Conservation (phyloP, 2,888 invertebrate species). For the Melolontha melolontha region DNA sequence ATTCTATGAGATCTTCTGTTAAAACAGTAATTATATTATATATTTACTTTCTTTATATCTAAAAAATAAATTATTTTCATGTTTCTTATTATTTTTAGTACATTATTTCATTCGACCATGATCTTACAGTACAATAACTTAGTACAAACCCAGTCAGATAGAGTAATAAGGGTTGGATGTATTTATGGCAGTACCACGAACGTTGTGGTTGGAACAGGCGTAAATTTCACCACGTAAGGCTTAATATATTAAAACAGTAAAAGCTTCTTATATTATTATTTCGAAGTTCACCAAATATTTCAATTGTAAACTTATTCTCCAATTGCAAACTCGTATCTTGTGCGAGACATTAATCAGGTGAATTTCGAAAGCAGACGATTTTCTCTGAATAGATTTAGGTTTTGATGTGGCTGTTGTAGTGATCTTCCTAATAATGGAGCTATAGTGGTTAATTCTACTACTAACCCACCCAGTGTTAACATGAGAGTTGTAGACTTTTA, state of each 20-base stretch:
- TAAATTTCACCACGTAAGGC: constrained; percentile 69
- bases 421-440: constrained; percentile 65
- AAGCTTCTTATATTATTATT: too few relatives aligned
- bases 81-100: constrained; percentile 66
- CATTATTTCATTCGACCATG: constrained; percentile 80
- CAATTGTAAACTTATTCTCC: too few relatives aligned
- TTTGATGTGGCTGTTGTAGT: constrained; percentile 54
- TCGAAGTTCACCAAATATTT: too few relatives aligned
- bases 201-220: constrained; percentile 70
- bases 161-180: constrained; percentile 84
- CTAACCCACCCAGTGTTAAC: constrained; percentile 67
- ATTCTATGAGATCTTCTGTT: too few relatives aligned
- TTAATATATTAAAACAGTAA: not conserved
- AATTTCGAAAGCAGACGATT: too few relatives aligned
- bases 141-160: constrained; percentile 87
- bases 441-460: constrained; percentile 65
- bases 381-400: not conserved
- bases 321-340: too few relatives aligned
- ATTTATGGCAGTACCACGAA: constrained; percentile 70
- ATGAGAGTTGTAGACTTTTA: constrained; percentile 72
- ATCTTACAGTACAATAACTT: constrained; percentile 87
- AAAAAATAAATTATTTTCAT: not conserved
- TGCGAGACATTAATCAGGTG: too few relatives aligned
- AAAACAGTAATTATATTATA: too few relatives aligned
- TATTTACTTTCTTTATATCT: too few relatives aligned